Percentiles rank a stretch among this genome's conserved stretches.
Conservation (phyloP, 2,797 vertebrate genomes). For the Orientallactaga sibirica region DNA sequence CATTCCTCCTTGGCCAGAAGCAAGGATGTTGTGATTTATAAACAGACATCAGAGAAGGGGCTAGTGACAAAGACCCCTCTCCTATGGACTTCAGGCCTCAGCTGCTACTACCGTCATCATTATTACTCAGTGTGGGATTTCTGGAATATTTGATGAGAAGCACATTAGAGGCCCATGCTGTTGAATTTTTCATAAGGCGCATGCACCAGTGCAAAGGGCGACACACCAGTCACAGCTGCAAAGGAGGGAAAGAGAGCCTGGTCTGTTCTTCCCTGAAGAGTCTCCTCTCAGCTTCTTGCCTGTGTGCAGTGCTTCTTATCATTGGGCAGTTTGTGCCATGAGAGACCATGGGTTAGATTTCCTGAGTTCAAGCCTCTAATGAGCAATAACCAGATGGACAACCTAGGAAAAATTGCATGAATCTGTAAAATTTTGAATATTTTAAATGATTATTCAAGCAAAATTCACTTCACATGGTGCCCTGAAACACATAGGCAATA, state of each 20-base stretch:
- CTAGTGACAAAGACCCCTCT: accelerated
- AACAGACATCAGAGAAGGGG: accelerated
- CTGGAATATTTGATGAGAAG: too few species aligned
- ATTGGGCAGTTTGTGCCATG: accelerated
- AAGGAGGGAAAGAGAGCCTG: not conserved
- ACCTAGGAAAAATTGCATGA: not conserved
- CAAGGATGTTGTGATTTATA: accelerated
- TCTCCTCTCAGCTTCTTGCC: not conserved
- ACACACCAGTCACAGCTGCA: accelerated
- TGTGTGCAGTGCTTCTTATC: not conserved
- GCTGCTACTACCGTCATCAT: not conserved
- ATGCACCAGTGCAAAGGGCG: accelerated
- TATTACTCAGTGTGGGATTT: not conserved
- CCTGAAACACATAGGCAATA: too few species aligned
- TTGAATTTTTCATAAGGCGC: not conserved
- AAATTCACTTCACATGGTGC: not conserved
- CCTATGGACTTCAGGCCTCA: accelerated
- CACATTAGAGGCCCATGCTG: not conserved
- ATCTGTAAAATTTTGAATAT: not conserved
- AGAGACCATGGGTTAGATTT: too few species aligned
- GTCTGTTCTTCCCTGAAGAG: accelerated
- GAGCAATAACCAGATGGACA: not conserved
- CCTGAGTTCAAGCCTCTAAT: not conserved
- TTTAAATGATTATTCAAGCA: not conserved
- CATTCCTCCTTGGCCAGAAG: accelerated